These are phyloP conservation scores for Ia io DNA, from an alignment of 2,113 vertebrate genomes.

Conservation along the genomic window DNA sequence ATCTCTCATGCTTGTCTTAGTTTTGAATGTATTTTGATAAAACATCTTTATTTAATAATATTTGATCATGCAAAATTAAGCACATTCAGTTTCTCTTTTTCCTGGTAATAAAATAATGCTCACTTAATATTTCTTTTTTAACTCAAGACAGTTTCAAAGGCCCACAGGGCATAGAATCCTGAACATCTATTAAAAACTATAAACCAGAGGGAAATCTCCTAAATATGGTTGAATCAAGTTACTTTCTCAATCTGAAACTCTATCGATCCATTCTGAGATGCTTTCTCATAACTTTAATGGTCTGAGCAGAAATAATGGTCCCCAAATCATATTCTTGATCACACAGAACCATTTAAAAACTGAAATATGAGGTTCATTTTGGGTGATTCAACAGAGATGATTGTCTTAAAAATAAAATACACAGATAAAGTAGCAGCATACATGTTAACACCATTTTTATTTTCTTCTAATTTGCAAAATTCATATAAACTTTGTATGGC, in stretches of 20 bases:
- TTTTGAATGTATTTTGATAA: slow-evolving; percentile 52
- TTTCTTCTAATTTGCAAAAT: neutral
- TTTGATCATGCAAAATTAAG: slow-evolving; percentile 66
- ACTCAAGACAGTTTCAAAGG: neutral
- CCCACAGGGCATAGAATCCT: neutral
- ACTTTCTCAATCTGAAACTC: slow-evolving; percentile 55
- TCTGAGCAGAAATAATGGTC: slow-evolving; percentile 17
- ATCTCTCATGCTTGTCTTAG: slow-evolving; percentile 43
- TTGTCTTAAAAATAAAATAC: neutral
- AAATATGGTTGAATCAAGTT: slow-evolving; percentile 39
- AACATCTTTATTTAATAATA: slow-evolving; percentile 60
- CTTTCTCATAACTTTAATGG: neutral
- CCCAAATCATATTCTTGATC: neutral
- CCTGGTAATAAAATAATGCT: slow-evolving; percentile 32
- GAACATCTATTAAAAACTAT: slow-evolving; percentile 34
- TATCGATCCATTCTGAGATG: neutral
- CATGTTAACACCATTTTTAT: neutral
- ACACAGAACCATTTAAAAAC: slow-evolving; percentile 1
- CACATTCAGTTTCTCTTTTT: slow-evolving; percentile 47
- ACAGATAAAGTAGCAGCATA: neutral
- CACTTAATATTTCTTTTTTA: neutral
- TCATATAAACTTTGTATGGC: neutral
- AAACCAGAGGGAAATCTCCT: slow-evolving; percentile 31
- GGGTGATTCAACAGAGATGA: neutral
- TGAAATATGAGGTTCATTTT: neutral